phyloP scores from a whole-genome alignment of 64 coral and sea anemone genomes.

The Catalaphyllia jardinei region DNA sequence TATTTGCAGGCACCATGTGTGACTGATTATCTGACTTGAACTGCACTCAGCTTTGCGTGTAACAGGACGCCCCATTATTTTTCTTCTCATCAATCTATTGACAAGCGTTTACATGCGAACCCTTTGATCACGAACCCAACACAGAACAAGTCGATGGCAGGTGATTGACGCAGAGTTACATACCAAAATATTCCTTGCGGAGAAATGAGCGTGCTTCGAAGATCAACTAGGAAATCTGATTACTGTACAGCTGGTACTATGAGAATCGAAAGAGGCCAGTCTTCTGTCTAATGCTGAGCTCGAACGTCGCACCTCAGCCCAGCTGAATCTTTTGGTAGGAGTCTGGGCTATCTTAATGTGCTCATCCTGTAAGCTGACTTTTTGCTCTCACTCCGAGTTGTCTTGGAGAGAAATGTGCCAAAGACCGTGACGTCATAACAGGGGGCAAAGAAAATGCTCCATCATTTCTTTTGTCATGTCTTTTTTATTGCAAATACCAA shows the following conservation, averaged over 20 bases:
- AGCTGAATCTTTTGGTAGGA: too few species aligned
- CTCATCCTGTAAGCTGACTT: neutral
- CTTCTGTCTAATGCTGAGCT: neutral
- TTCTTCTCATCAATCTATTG: constrained; percentile 10
- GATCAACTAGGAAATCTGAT: neutral
- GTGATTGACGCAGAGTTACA: constrained; percentile 33
- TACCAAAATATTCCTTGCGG: constrained; percentile 11
- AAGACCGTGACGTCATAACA: constrained; percentile 43
- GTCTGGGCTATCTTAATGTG: neutral
- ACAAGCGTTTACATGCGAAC: neutral
- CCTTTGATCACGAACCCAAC: constrained; percentile 6
- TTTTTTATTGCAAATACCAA: constrained; percentile 33
- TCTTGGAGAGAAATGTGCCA: neutral
- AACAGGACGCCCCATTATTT: neutral
- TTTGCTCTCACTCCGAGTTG: neutral
- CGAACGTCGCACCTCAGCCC: neutral
- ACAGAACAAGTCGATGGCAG: constrained; percentile 2
- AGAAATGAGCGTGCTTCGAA: neutral
- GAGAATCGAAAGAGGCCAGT: neutral
- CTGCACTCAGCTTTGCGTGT: neutral
- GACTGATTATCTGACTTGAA: neutral
- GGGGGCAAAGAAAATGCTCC: constrained; percentile 16
- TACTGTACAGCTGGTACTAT: neutral
- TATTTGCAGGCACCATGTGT: too few species aligned
- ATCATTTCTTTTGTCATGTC: constrained; percentile 28